Percentiles rank a stretch among this genome's conserved stretches.
Evolutionary conservation across 2,888 invertebrate species (phyloP).

Genomic region (Keiferia lycopersicella): DNA sequence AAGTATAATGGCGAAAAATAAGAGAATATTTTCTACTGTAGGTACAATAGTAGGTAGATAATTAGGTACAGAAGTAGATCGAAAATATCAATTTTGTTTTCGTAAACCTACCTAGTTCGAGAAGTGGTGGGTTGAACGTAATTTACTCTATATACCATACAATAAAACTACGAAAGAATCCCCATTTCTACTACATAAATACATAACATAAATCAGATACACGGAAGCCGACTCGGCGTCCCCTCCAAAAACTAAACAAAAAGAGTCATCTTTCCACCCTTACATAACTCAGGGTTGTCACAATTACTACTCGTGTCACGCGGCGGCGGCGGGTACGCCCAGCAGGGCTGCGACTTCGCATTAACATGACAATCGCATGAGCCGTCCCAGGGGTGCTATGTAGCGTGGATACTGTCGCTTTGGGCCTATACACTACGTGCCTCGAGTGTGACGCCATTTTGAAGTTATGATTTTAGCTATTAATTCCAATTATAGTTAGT

Average conservation of each 20-base stretch:
- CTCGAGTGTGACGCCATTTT: background rate
- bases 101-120: too few relatives aligned
- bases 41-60: too few relatives aligned
- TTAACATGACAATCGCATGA: slow-evolving; percentile 47
- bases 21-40: too few relatives aligned
- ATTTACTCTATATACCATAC: background rate
- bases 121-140: background rate
- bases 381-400: slow-evolving; percentile 36
- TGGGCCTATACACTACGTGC: background rate
- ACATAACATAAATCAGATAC: slow-evolving; percentile 5
- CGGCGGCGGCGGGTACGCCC: slow-evolving; percentile 28
- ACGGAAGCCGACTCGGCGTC: slow-evolving; percentile 5
- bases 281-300: slow-evolving; percentile 29
- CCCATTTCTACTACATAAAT: background rate
- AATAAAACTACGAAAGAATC: background rate
- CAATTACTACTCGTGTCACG: slow-evolving; percentile 42
- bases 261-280: slow-evolving; percentile 25
- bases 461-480: background rate
- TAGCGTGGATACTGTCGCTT: slow-evolving; percentile 14
- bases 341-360: slow-evolving; percentile 40
- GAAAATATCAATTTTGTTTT: too few relatives aligned
- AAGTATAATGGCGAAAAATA: too few relatives aligned
- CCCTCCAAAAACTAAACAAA: slow-evolving; percentile 22
- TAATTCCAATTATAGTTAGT: background rate
- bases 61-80: too few relatives aligned